Evolutionary conservation across 2,797 vertebrate species (phyloP), one percentile per base, ranked within the genome.

Genomic region (Myotis myotis): DNA sequence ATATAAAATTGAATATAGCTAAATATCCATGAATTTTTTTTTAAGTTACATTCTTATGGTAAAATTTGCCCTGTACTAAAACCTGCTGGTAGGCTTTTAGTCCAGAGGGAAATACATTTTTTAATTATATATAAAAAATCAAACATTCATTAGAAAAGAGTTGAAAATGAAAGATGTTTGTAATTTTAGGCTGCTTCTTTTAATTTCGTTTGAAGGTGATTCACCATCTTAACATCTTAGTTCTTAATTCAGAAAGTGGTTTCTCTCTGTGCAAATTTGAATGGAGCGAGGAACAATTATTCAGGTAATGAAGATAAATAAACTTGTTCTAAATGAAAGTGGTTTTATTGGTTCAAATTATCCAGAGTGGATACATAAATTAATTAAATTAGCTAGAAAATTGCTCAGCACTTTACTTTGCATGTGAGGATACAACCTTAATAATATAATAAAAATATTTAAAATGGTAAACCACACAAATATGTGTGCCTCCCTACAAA

Each of bases 341-440:
- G 33, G 7, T 38, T 89, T 94, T 84, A 89, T 95, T 90, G 25
- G 17, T 87, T 95, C 53, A 79, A 93, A 92, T 80, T 93, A 91
- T 86, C 25, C 28, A 93, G 8, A 84, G 7, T 87, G 38, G 38
- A 71, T 93, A 36, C 8, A 92, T 66, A 91, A 49, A 89, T 95
- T 91, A 94, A 87, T 86, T 95, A 36, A 87, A 91, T 91, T 91
- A 89, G 60, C 91, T 89, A 94, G 30, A 91, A 93, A 96, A 94
- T n/a, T 89, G 19, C n/a, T 83, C 33, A 80, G 84, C n/a, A 83
- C 16, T 95, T 93, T 28, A 82, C 28, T 82, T 91, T 94, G 51
- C 16, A 64, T 71, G 13, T 71, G 23, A 75, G 89, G 72, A 76
- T 75, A 71, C 7, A 93, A 87, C 12, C 30, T 87, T 70, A 94